phyloP scores from a whole-genome alignment of 1,140 invertebrate species.

The Rhysida immarginata region DNA sequence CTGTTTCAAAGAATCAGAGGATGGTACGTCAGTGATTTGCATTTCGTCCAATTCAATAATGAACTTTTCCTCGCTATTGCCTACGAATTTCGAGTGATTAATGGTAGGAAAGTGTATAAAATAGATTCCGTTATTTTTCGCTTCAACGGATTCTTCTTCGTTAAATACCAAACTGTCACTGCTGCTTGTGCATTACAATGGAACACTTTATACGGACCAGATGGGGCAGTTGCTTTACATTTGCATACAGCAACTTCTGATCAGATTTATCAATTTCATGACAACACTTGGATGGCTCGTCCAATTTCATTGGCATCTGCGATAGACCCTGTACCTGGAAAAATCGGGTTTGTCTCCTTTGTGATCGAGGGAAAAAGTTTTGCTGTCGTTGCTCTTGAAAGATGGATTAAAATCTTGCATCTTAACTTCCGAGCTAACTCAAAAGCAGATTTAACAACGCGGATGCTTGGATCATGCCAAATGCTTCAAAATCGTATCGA shows the following conservation, averaged over 20 bases:
- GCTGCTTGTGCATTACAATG: not conserved
- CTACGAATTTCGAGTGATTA: not conserved
- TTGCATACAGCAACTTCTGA: not conserved
- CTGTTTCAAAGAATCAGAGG: not conserved
- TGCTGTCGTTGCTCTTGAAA: no score
- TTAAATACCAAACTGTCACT: not conserved
- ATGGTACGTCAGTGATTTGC: not conserved
- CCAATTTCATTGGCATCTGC: not conserved
- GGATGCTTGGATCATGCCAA: no score
- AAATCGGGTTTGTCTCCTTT: no score
- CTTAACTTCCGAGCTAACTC: no score
- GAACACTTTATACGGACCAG: not conserved
- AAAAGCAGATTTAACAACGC: no score
- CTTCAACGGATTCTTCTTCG: not conserved
- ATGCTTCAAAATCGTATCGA: no score
- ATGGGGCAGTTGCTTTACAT: not conserved
- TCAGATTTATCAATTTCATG: not conserved
- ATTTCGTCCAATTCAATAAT: not conserved
- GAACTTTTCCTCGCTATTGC: not conserved
- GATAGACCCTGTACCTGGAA: no score
- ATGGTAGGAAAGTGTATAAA: not conserved
- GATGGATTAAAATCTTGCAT: no score
- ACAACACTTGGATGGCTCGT: not conserved
- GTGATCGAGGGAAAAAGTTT: no score
- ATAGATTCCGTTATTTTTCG: not conserved